A percentile compares a stretch with the other conserved stretches of the same genome.
These are phyloP conservation scores for Knipowitschia caucasica DNA, from an alignment of 2,797 vertebrate genomes.

Conservation along the genomic window DNA sequence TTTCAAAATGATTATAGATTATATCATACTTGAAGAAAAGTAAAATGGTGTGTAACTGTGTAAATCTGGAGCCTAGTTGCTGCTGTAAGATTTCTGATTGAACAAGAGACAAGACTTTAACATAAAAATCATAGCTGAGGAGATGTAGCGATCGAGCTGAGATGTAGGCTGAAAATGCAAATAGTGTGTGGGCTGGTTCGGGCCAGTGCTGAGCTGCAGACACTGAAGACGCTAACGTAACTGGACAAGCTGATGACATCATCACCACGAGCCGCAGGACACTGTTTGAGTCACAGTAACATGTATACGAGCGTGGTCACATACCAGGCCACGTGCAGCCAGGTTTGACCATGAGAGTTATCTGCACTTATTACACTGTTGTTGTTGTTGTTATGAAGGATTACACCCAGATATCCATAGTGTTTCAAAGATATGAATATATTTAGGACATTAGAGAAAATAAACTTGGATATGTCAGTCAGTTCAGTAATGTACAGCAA, in stretches of 20 bases:
- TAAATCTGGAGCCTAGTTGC: background rate
- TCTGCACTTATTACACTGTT: background rate
- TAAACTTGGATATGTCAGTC: background rate
- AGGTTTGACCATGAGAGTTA: conserved; percentile 38
- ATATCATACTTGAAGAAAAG: background rate
- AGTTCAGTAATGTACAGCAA: background rate
- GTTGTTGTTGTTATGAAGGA: no score
- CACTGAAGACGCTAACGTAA: conserved; percentile 69
- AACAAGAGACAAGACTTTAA: conserved; percentile 45
- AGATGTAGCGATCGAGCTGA: conserved; percentile 55
- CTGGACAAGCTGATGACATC: conserved; percentile 78
- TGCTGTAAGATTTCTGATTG: background rate
- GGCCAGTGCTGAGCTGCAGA: conserved; percentile 67
- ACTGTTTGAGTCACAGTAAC: conserved; percentile 56
- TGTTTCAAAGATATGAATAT: conserved; percentile 2
- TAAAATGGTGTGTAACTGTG: background rate
- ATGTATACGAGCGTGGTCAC: conserved; percentile 52
- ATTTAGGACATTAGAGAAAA: conserved; percentile 8
- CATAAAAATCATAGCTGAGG: conserved; percentile 60
- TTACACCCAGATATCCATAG: background rate
- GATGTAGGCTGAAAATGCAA: conserved; percentile 66
- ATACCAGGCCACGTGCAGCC: conserved; percentile 56
- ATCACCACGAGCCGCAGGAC: conserved; percentile 62
- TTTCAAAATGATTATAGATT: background rate
- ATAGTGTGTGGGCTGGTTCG: conserved; percentile 59